A percentile compares a stretch with the other conserved stretches of the same genome.
Conservation (phyloP, 2,113 vertebrate genomes). For the Xiphorhynchus elegans region DNA sequence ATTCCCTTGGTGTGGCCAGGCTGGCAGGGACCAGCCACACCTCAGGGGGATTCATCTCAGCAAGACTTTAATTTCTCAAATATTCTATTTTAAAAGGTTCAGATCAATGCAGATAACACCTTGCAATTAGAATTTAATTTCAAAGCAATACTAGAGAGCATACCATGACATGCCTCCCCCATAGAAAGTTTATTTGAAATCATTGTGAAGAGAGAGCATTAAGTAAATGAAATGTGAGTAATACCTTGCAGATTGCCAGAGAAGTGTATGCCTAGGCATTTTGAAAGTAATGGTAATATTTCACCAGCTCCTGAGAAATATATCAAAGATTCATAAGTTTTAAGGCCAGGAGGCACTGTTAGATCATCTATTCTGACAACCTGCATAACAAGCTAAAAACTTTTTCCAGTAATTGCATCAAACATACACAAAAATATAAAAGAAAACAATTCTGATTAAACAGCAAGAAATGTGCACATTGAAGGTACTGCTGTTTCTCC, state of each 20-base stretch:
- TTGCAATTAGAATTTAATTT: constrained; percentile 35
- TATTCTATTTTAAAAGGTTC: neutral
- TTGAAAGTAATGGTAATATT: constrained; percentile 35
- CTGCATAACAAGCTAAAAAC: constrained; percentile 60
- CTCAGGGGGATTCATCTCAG: neutral
- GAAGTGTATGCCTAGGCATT: constrained; percentile 36
- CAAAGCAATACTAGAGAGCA: neutral
- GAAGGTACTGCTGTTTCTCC: neutral
- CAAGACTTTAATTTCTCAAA: neutral
- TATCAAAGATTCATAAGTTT: constrained; percentile 47
- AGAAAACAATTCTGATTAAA: constrained; percentile 65
- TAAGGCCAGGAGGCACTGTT: constrained; percentile 53
- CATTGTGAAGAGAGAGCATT: constrained; percentile 15
- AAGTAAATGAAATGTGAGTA: constrained; percentile 55
- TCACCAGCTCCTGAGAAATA: constrained; percentile 25
- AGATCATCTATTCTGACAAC: constrained; percentile 61
- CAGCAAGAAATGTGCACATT: neutral
- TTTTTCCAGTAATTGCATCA: constrained; percentile 55
- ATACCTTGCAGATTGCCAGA: constrained; percentile 26
- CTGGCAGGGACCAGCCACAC: neutral
- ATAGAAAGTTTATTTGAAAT: constrained; percentile 14
- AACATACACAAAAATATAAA: constrained; percentile 13
- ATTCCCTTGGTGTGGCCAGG: neutral
- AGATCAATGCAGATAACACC: neutral
- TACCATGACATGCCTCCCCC: neutral